phyloP scores from a whole-genome alignment of 2,113 vertebrate species.

The Urocitellus parryii region DNA sequence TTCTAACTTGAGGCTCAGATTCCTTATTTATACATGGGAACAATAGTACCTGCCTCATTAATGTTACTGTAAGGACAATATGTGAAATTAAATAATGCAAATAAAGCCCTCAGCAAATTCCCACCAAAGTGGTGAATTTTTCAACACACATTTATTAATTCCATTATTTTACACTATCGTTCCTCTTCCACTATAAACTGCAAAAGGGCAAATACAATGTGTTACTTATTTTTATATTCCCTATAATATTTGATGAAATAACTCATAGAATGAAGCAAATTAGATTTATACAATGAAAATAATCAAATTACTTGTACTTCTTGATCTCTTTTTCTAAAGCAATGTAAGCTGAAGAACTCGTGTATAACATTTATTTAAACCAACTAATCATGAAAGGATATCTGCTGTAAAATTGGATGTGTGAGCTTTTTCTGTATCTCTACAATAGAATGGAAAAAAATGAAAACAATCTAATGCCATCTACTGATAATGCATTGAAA shows the following conservation, averaged over 20 bases:
- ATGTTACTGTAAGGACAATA: background rate
- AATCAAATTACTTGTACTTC: conserved; percentile 41
- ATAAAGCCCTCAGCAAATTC: conserved; percentile 24
- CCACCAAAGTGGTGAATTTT: background rate
- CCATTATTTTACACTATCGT: conserved; percentile 31
- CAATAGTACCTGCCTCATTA: background rate
- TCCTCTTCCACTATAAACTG: background rate
- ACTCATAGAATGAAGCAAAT: background rate
- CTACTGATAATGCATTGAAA: conserved; percentile 56
- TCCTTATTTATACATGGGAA: background rate
- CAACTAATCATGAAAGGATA: conserved; percentile 41
- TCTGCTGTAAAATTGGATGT: conserved; percentile 16
- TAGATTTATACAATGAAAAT: background rate
- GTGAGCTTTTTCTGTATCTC: background rate
- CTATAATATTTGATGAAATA: conserved; percentile 38
- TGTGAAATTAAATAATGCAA: background rate
- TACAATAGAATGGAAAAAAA: conserved; percentile 23
- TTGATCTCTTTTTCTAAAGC: conserved; percentile 12
- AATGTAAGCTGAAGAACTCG: conserved; percentile 14
- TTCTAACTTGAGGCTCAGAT: background rate
- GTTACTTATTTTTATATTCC: background rate
- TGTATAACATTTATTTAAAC: conserved; percentile 39
- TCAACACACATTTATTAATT: conserved; percentile 4
- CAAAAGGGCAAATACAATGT: background rate
- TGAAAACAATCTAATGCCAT: conserved; percentile 65